These are phyloP conservation scores for Phrynosoma blainvillii DNA, from an alignment of 2,113 vertebrate genomes.

Conservation along the genomic window DNA sequence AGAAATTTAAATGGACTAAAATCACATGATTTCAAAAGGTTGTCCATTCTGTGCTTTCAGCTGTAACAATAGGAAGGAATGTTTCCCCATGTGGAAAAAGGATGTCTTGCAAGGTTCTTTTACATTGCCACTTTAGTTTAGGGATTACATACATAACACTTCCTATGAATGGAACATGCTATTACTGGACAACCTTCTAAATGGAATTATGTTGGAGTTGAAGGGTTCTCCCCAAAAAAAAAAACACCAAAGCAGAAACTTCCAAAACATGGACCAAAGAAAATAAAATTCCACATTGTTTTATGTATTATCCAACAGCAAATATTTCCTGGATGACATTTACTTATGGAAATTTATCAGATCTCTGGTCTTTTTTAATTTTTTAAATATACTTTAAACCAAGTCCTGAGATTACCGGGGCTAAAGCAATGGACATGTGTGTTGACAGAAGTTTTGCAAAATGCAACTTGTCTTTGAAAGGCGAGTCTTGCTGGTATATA, in stretches of 20 bases:
- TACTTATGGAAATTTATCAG: constrained; percentile 77
- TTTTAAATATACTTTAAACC: constrained; percentile 58
- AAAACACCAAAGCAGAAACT: constrained; percentile 79
- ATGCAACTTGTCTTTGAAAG: constrained; percentile 76
- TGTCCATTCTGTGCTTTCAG: constrained; percentile 82
- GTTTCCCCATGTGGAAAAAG: constrained; percentile 59
- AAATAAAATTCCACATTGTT: constrained; percentile 71
- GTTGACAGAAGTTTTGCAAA: constrained; percentile 72
- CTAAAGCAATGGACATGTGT: constrained; percentile 76
- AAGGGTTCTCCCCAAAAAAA: constrained; percentile 72
- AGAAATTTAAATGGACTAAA: constrained; percentile 70
- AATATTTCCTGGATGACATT: constrained; percentile 75
- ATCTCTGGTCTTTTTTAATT: constrained; percentile 68
- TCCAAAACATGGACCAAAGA: constrained; percentile 74
- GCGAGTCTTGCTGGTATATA: constrained; percentile 77
- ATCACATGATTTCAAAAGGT: constrained; percentile 75
- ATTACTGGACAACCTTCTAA: constrained; percentile 78
- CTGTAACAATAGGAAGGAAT: constrained; percentile 72
- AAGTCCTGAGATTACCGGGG: constrained; percentile 83
- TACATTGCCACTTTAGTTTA: constrained; percentile 44
- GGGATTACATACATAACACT: constrained; percentile 67
- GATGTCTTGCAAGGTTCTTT: constrained; percentile 59
- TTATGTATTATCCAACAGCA: constrained; percentile 77
- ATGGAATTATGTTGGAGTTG: constrained; percentile 72
- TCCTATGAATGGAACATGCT: constrained; percentile 67